Evolutionary conservation across 2,888 invertebrate genomes (phyloP).

Genomic region (Torymus texanus): DNA sequence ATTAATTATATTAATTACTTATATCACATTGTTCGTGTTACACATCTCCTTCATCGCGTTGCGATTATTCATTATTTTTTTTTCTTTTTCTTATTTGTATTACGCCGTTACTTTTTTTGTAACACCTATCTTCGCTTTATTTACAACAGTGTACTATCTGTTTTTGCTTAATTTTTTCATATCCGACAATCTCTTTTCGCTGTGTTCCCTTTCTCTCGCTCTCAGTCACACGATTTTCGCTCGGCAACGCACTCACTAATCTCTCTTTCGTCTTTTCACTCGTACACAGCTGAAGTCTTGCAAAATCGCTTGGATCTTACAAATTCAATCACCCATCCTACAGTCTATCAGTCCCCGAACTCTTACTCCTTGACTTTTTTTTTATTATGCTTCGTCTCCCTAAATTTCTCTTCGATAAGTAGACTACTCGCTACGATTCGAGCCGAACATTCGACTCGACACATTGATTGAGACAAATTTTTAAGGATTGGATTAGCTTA

Average conservation of each 20-base stretch:
- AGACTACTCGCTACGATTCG: constrained; percentile 54
- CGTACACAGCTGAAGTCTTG: constrained; percentile 46
- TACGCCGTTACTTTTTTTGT: constrained; percentile 51
- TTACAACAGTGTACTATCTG: constrained; percentile 53
- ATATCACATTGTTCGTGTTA: constrained; percentile 74
- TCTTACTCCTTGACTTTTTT: constrained; percentile 55
- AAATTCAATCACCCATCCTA: constrained; percentile 52
- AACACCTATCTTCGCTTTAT: constrained; percentile 54
- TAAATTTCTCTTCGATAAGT: constrained; percentile 52
- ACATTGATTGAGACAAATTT: constrained; percentile 61
- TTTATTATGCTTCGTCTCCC: constrained; percentile 53
- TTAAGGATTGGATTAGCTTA: constrained; percentile 59
- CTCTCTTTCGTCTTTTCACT: constrained; percentile 41
- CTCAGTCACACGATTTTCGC: constrained; percentile 45
- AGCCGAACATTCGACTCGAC: constrained; percentile 52
- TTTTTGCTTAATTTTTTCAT: constrained; percentile 43
- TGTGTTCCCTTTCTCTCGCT: constrained; percentile 48
- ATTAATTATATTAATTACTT: constrained; percentile 73
- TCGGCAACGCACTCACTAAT: constrained; percentile 14
- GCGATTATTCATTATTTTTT: constrained; percentile 52
- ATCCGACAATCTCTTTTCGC: constrained; percentile 52
- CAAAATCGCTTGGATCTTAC: constrained; percentile 51
- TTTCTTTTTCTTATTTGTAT: constrained; percentile 41
- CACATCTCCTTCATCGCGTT: constrained; percentile 58
- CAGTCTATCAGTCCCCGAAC: constrained; percentile 58